phyloP scores from a whole-genome alignment of 2,888 invertebrate species.

The Tiliacea citrago region DNA sequence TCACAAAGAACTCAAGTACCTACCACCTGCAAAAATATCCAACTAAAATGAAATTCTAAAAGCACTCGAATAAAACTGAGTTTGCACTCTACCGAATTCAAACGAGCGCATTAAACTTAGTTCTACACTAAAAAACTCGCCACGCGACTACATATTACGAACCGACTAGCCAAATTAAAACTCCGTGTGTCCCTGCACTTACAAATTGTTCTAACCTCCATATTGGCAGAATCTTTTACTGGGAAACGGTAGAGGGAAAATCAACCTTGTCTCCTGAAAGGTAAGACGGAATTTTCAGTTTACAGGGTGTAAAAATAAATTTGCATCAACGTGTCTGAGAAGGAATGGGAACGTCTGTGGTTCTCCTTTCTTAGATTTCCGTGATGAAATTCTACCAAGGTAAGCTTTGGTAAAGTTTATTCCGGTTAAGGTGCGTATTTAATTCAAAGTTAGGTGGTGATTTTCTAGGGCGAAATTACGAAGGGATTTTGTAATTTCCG shows the following conservation, averaged over 20 bases:
- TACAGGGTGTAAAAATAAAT: conserved; percentile 50
- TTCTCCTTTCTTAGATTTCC: conserved; percentile 58
- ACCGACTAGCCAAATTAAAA: conserved; percentile 63
- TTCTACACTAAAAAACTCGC: conserved; percentile 32
- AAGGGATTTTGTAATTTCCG: conserved; percentile 24
- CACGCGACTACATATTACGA: conserved; percentile 21
- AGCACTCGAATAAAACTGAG: conserved; percentile 25
- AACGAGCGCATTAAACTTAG: conserved; percentile 43
- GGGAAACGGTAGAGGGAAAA: conserved; percentile 35
- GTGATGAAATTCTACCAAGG: conserved; percentile 53
- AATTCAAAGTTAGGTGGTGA: conserved; percentile 33
- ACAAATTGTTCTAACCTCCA: conserved; percentile 80
- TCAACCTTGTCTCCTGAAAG: conserved; percentile 30
- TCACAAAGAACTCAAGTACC: not conserved
- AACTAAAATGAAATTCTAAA: conserved; percentile 33
- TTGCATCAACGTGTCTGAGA: conserved; percentile 62
- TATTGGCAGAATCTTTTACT: conserved; percentile 74
- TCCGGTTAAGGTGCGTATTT: conserved; percentile 27
- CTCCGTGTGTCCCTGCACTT: conserved; percentile 72
- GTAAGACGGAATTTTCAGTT: conserved; percentile 45
- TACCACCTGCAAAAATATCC: conserved; percentile 12
- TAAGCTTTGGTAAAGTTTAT: conserved; percentile 43
- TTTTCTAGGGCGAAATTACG: conserved; percentile 26
- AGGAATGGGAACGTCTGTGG: conserved; percentile 58
- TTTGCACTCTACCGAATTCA: conserved; percentile 31